These are phyloP conservation scores for Magallana nippona DNA, from an alignment of 2,888 invertebrate species.

Conservation along the genomic window DNA sequence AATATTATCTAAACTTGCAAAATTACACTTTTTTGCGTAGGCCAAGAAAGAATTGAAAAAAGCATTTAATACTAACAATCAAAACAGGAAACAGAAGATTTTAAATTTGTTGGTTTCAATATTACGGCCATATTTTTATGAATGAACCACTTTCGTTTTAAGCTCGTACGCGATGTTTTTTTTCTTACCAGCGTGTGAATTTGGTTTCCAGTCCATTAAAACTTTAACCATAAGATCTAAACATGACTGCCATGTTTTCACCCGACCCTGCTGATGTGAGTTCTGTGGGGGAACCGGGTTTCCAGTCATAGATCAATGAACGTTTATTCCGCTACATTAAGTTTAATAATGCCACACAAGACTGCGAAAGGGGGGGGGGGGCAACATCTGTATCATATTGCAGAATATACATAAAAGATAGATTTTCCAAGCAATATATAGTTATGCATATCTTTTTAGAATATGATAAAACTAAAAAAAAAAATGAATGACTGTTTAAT, in stretches of 20 bases:
- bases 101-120: background rate
- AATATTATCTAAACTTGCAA: no score
- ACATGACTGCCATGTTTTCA: constrained; percentile 8
- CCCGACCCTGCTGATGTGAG: background rate
- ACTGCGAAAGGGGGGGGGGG: background rate
- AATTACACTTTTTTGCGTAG: no score
- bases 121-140: background rate
- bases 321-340: constrained; percentile 15
- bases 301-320: constrained; percentile 4
- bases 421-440: no score
- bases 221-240: background rate
- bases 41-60: no score
- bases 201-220: constrained; percentile 6
- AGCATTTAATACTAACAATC: no score
- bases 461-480: no score
- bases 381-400: background rate
- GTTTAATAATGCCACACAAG: constrained; percentile 15
- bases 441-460: no score
- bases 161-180: background rate
- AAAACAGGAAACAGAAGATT: no score
- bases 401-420: no score
- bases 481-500: no score
- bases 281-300: constrained; percentile 8
- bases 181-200: constrained; percentile 7
- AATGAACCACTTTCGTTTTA: background rate